Evolutionary conservation across 2,113 vertebrate species (phyloP), one percentile per base, ranked within the genome.

Genomic region (Cacatua alba): DNA sequence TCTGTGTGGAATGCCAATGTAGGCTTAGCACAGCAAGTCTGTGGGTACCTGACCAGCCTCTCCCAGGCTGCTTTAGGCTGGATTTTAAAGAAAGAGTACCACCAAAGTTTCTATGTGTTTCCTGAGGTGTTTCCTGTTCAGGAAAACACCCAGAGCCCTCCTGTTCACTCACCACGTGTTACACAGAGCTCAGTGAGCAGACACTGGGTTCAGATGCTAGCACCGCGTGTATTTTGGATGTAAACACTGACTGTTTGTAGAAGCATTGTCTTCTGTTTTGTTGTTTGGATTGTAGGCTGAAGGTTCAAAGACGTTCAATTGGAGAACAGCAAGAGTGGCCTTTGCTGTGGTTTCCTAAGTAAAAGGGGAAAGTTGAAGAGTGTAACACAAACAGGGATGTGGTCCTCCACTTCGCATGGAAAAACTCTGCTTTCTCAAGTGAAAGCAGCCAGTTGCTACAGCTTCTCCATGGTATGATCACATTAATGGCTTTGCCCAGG

Each of bases 271-370:
- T 87, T 86, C 53, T 80, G 21, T 92, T 86, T 86, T 91, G 57
- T 90, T 93, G 59, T 77, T 92, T 91, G 88, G 64, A 78, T 35
- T 88, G 72, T 21, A 83, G 64, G 64, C 46, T 86, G 55, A 91
- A 90, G 33, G 62, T 79, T 97, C 52, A 91, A 55, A 88, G 62
- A 44, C 6, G 31, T 60, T 39, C 62, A 46, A 18, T 53, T 31
- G 74, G 72, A 86, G 24, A 84, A 55, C 35, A 75, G 6, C 20
- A 71, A 25, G 63, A 78, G 24, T 5, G n/a, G 77, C 57, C 44
- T 87, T 64, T 87, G 84, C 91, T 79, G 83, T 64, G 86, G 74
- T 76, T 95, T 91, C 65, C 52, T 60, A 76, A 65, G 57, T 46
- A 43, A 89, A 84, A 82, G 10, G 37, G 39, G 59, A 25, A 86